Evolutionary conservation across 2,888 invertebrate species (phyloP), one percentile per base, ranked within the genome.

Genomic region (Apodemia hepburni): DNA sequence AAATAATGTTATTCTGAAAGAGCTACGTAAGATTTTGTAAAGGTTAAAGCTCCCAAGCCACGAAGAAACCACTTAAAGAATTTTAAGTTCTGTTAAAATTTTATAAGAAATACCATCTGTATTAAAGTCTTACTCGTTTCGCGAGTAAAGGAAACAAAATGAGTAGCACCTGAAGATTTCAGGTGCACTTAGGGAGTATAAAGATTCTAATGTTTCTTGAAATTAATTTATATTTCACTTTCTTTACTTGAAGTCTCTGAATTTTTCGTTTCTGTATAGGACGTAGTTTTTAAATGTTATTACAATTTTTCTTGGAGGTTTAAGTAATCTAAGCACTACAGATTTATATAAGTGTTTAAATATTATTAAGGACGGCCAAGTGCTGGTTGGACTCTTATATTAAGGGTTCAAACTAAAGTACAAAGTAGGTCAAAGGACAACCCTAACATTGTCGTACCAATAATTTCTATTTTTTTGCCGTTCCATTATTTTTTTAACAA

Each of bases 141-240:
- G n/a, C 17, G 17, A 49, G 17, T 49, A 49, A 49, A 49, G 18
- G 49, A 51, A 51, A 51, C 18, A 51, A 42, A 42, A 42, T 22
- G n/a, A 51, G 49, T 17, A 17, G 49, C 49, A 51, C 49, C 49
- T 51, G 17, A 51, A 51, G 49, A 51, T 51, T 51, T 51, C 18
- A 51, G 17, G 17, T 51, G 49, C 49, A 22, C 18, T 51, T 18
- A 22, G 18, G 17, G 18, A 51, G 18, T 51, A 22, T 18, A 9
- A 51, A 51, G 18, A 18, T 18, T 17, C 9, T 18, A 51, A 18
- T 11, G 9, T 51, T 51, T 51, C 18, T 51, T 51, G 12, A 51
- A 51, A 22, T 51, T 51, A 51, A 22, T 51, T 51, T 51, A 22
- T 51, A 51, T 51, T 51, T 51, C 12, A 51, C 49, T 51, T 51